Evolutionary conservation across 2,888 invertebrate species (phyloP).

Genomic region (Amphipyra berbera): DNA sequence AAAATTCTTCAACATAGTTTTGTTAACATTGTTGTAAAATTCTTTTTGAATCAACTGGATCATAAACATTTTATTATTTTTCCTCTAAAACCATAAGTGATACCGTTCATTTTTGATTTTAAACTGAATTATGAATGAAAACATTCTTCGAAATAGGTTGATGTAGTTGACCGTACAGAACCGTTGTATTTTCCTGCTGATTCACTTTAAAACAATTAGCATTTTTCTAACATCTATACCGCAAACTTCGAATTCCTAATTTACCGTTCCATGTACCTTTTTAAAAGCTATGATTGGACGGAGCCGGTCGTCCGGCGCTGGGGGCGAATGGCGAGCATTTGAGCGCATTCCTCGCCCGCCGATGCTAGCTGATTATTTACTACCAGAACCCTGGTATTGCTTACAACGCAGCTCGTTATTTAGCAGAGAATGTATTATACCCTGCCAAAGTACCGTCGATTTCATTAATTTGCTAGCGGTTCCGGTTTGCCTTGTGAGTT

Average conservation of each 20-base stretch:
- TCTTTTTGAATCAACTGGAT: too few species aligned
- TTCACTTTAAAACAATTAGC: conserved; percentile 14
- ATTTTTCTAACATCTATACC: conserved; percentile 9
- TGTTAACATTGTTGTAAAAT: too few species aligned
- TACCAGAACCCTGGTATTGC: conserved; percentile 45
- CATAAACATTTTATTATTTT: too few species aligned
- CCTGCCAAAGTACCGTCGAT: conserved; percentile 26
- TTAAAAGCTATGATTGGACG: conserved; percentile 55
- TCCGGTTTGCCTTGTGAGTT: conserved; percentile 38
- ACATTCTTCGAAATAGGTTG: too few species aligned
- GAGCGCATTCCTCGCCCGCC: conserved; percentile 66
- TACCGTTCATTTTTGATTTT: too few species aligned
- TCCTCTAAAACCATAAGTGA: too few species aligned
- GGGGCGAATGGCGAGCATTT: conserved; percentile 27
- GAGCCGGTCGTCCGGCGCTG: conserved; percentile 54
- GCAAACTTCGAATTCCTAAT: conserved; percentile 42
- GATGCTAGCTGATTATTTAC: conserved; percentile 67
- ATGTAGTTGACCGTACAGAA: too few species aligned
- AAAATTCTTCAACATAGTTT: too few species aligned
- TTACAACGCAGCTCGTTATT: conserved; percentile 29
- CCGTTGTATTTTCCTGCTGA: background rate
- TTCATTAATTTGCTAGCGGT: conserved; percentile 43
- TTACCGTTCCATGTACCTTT: conserved; percentile 52
- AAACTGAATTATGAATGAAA: too few species aligned
- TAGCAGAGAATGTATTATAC: conserved; percentile 28